Conservation (phyloP, 2,797 vertebrate genomes). For the Toxotes lorentzi region DNA sequence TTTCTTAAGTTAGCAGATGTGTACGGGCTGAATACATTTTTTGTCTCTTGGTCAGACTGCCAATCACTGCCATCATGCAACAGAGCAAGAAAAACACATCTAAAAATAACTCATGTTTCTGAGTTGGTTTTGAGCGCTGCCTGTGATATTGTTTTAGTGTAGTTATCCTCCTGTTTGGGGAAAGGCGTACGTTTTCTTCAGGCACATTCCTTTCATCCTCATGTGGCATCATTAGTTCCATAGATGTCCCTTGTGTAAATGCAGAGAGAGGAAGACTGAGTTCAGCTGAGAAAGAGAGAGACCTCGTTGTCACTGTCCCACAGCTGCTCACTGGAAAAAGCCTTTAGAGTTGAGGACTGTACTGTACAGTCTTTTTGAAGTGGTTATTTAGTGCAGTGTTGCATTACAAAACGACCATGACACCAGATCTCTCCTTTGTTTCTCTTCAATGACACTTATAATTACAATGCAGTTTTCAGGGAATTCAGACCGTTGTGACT, state of each 20-base stretch:
- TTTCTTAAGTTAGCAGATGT: neutral
- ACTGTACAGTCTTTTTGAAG: neutral
- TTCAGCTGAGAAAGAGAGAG: conserved; percentile 48
- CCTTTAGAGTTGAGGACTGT: conserved; percentile 1
- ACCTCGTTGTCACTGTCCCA: conserved; percentile 67
- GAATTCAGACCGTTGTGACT: neutral
- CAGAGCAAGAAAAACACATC: conserved; percentile 1
- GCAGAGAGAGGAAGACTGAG: conserved; percentile 43
- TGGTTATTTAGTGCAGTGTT: conserved; percentile 8
- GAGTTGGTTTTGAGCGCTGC: conserved; percentile 22
- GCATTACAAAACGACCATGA: conserved; percentile 3
- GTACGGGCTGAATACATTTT: neutral
- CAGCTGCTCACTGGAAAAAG: conserved; percentile 34
- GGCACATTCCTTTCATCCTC: conserved; percentile 75
- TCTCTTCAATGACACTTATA: neutral
- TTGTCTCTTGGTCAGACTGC: neutral
- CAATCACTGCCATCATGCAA: conserved; percentile 11
- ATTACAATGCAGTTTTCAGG: neutral
- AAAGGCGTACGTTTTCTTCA: conserved; percentile 57
- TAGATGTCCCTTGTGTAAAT: conserved; percentile 63
- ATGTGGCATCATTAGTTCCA: conserved; percentile 80
- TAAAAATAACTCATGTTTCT: conserved; percentile 15
- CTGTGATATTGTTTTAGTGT: conserved; percentile 54
- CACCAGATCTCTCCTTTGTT: neutral
- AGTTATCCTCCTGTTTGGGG: conserved; percentile 63